phyloP scores from a whole-genome alignment of 2,113 vertebrate genomes.

The Zeus faber region DNA sequence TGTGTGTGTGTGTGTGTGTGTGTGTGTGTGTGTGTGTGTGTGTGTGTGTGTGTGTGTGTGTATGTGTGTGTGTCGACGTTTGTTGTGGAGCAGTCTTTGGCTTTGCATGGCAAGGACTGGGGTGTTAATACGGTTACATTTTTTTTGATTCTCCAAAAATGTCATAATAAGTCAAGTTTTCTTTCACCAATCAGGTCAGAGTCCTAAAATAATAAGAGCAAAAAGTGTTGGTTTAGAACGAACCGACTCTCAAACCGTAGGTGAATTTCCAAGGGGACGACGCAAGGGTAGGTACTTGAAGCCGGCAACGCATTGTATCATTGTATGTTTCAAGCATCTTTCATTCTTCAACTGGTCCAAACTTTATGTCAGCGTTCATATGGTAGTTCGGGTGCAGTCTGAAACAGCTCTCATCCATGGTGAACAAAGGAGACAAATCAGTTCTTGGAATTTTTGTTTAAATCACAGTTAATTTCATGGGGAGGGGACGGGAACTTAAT shows the following conservation, averaged over 20 bases:
- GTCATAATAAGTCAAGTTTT: conserved; percentile 89
- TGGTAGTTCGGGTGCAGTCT: no score
- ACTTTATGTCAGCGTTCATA: conserved; percentile 35
- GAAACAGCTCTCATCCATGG: no score
- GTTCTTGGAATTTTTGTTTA: no score
- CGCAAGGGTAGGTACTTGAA: conserved; percentile 94
- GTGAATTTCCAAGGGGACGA: conserved; percentile 92
- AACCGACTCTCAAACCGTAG: conserved; percentile 99
- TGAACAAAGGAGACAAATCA: no score
- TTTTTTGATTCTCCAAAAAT: conserved; percentile 56
- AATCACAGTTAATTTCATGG: no score
- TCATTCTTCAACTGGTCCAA: conserved; percentile 46
- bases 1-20: no score
- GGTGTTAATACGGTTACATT: conserved; percentile 33
- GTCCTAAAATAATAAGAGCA: conserved; percentile 99
- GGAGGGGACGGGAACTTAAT: no score
- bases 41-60: no score
- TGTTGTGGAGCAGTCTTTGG: conserved; percentile 61
- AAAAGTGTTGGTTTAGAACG: conserved; percentile 97
- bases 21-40: no score
- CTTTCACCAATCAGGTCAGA: conserved; percentile 99
- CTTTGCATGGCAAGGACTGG: conserved; percentile 65
- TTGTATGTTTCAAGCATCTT: conserved; percentile 38
- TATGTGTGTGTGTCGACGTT: no score
- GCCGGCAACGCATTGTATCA: conserved; percentile 61